Evolutionary conservation across 2,113 vertebrate species (phyloP).

Genomic region (Colistium nudipinnis): DNA sequence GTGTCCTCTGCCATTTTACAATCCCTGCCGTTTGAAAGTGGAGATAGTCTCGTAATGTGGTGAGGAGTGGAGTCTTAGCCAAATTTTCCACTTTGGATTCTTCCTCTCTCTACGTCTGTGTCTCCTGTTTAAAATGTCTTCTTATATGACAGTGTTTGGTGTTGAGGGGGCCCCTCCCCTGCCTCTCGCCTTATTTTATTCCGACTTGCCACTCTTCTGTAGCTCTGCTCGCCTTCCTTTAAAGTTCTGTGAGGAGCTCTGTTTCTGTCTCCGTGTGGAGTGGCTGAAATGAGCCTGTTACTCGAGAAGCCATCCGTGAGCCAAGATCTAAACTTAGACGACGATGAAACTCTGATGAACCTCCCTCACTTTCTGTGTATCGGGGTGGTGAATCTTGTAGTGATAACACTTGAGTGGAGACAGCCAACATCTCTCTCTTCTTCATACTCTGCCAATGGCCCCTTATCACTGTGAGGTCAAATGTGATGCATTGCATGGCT

Average conservation of each 20-base stretch:
- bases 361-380: slow-evolving; percentile 59
- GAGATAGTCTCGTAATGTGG: background rate
- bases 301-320: slow-evolving; percentile 75
- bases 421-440: background rate
- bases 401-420: slow-evolving; percentile 17
- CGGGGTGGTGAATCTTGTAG: too few relatives aligned
- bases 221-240: slow-evolving; percentile 19
- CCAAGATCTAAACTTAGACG: slow-evolving; percentile 84
- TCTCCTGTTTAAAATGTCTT: slow-evolving; percentile 23
- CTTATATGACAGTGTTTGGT: slow-evolving; percentile 4
- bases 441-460: background rate
- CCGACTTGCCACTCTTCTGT: slow-evolving; percentile 27
- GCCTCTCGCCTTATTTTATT: slow-evolving; percentile 22
- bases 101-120: slow-evolving; percentile 12
- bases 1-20: slow-evolving; percentile 69
- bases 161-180: background rate
- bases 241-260: slow-evolving; percentile 43
- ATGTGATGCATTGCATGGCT: slow-evolving; percentile 26
- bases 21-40: slow-evolving; percentile 17
- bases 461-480: slow-evolving; percentile 38
- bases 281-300: slow-evolving; percentile 68
- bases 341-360: slow-evolving; percentile 78
- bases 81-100: slow-evolving; percentile 22
- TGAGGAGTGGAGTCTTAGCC: background rate
- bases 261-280: slow-evolving; percentile 51